A percentile compares a stretch with the other conserved stretches of the same genome.
phyloP scores from a whole-genome alignment of 2,113 vertebrate genomes.

The Pangasianodon hypophthalmus region DNA sequence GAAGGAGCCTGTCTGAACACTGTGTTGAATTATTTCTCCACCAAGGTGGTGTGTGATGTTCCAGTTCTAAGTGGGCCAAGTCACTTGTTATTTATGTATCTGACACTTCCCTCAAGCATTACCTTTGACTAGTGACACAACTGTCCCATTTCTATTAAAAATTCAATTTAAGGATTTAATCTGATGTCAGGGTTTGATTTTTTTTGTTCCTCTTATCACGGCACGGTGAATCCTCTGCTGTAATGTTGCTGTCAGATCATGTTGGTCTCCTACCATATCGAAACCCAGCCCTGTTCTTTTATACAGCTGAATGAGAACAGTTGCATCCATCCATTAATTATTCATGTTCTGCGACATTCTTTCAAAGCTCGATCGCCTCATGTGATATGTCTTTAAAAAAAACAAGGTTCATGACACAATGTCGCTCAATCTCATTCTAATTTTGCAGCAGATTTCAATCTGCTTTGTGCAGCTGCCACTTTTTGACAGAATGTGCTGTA shows the following conservation, averaged over 20 bases:
- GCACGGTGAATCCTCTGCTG: not conserved
- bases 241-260: not conserved
- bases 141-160: constrained; percentile 14
- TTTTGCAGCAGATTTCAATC: constrained; percentile 7
- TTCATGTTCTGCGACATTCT: constrained; percentile 19
- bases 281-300: not conserved
- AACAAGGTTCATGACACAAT: not conserved
- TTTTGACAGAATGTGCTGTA: constrained; percentile 18
- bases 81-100: constrained; percentile 16
- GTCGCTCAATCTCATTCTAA: constrained; percentile 18
- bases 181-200: not conserved
- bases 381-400: not conserved
- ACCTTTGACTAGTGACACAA: not conserved
- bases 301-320: not conserved
- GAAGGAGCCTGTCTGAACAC: not conserved
- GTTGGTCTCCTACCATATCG: not conserved
- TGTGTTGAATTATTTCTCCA: constrained; percentile 10
- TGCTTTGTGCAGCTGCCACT: constrained; percentile 5
- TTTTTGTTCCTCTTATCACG: not conserved
- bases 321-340: constrained; percentile 14
- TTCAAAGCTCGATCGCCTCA: not conserved
- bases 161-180: not conserved
- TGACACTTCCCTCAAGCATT: constrained; percentile 7
- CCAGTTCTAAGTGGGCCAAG: constrained; percentile 21
- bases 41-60: not conserved